Percentiles rank a stretch among this genome's conserved stretches.
Conservation (phyloP, 1,140 invertebrate genomes). For the Papilio xuthus region DNA sequence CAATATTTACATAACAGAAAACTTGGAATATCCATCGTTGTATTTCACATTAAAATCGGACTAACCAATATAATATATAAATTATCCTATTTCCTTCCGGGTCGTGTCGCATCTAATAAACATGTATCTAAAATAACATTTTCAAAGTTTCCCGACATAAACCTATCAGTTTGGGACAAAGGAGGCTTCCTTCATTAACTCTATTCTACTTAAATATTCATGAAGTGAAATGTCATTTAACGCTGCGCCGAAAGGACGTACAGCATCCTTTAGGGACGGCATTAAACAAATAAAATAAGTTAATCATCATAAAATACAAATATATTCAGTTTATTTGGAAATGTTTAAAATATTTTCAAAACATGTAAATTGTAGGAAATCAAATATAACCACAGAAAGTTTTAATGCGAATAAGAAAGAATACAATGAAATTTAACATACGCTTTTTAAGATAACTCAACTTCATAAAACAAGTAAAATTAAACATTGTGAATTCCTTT, state of each 20-base stretch:
- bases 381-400: too few species aligned
- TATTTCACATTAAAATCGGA: neutral
- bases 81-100: conserved; percentile 5
- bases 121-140: conserved; percentile 10
- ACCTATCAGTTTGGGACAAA: conserved; percentile 70
- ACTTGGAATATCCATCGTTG: too few species aligned
- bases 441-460: too few species aligned
- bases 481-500: too few species aligned
- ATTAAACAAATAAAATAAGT: neutral
- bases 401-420: too few species aligned
- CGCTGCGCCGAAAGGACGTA: neutral
- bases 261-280: neutral
- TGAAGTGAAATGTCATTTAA: conserved; percentile 49
- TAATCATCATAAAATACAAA: neutral
- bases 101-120: conserved; percentile 41
- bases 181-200: conserved; percentile 75
- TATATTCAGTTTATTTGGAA: neutral
- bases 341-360: neutral
- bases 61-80: conserved; percentile 33
- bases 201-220: conserved; percentile 75
- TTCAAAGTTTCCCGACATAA: conserved; percentile 62
- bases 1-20: too few species aligned
- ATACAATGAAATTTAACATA: too few species aligned
- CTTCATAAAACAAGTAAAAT: too few species aligned
- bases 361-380: neutral